These are phyloP conservation scores for Alloplasta piceator DNA, from an alignment of 2,888 invertebrate species.

Conservation along the genomic window DNA sequence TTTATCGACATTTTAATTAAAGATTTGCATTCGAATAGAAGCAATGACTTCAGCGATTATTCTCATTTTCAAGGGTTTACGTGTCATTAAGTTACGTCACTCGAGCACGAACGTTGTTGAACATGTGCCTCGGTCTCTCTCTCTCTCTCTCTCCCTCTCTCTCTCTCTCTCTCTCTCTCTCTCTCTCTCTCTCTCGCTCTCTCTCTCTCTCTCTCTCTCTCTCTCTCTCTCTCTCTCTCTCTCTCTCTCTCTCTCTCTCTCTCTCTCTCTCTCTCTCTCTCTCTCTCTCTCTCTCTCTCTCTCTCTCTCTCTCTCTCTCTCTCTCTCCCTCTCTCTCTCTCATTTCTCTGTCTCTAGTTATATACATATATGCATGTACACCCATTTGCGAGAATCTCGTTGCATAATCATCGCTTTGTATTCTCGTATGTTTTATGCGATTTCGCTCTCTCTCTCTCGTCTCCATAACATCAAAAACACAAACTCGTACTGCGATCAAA, in stretches of 20 bases:
- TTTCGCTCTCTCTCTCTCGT: conserved; percentile 19
- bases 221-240: conserved; percentile 18
- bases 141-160: not conserved
- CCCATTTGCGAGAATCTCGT: conserved; percentile 45
- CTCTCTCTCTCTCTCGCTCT: conserved; percentile 20
- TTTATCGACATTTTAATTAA: conserved; percentile 37
- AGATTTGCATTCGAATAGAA: not conserved
- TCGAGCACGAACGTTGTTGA: conserved; percentile 18
- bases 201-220: conserved; percentile 10
- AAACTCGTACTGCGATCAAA: conserved; percentile 1
- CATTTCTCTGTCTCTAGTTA: not conserved
- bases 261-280: conserved; percentile 17
- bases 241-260: conserved; percentile 22
- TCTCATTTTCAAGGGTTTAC: conserved; percentile 52
- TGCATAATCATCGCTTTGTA: conserved; percentile 60
- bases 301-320: conserved; percentile 17
- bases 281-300: conserved; percentile 21
- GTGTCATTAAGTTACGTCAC: conserved; percentile 53
- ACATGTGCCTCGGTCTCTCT: conserved; percentile 36
- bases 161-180: not conserved
- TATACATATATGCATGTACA: conserved; percentile 7
- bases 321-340: conserved; percentile 18
- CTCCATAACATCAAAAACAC: conserved; percentile 35
- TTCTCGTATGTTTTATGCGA: conserved; percentile 43
- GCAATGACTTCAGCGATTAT: conserved; percentile 38